phyloP scores from a whole-genome alignment of 2,888 invertebrate species.

The Leptinotarsa rubiginosa region DNA sequence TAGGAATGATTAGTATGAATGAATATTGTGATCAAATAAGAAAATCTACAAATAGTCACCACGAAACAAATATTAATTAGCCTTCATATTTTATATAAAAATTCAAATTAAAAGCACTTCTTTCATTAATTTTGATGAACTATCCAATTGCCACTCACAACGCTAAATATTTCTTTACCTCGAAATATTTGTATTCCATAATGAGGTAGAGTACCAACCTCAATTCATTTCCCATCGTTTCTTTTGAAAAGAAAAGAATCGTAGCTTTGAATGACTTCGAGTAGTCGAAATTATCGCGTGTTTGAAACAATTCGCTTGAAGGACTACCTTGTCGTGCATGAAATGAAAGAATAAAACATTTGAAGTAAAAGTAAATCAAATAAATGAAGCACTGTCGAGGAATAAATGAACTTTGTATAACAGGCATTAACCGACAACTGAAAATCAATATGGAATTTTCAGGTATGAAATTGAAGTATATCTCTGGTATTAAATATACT shows the following conservation, averaged over 20 bases:
- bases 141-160: too few relatives aligned
- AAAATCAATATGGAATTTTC: not conserved
- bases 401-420: constrained; percentile 3
- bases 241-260: not conserved
- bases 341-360: constrained; percentile 12
- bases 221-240: not conserved
- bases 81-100: too few relatives aligned
- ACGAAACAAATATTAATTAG: too few relatives aligned
- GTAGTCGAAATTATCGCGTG: constrained; percentile 17
- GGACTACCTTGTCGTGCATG: constrained; percentile 16
- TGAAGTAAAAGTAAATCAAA: constrained; percentile 16
- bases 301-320: constrained; percentile 18
- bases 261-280: not conserved
- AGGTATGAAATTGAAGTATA: not conserved
- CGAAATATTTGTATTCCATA: not conserved
- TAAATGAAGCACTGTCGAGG: constrained; percentile 13
- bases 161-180: not conserved
- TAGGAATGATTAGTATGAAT: too few relatives aligned
- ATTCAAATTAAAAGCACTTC: too few relatives aligned
- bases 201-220: not conserved
- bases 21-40: too few relatives aligned
- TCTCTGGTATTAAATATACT: not conserved
- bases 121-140: too few relatives aligned
- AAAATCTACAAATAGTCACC: too few relatives aligned
- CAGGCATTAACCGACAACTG: constrained; percentile 5